A percentile compares a stretch with the other conserved stretches of the same genome.
These are phyloP conservation scores for Amblyteles armatorius DNA, from an alignment of 2,888 invertebrate genomes.

Conservation along the genomic window DNA sequence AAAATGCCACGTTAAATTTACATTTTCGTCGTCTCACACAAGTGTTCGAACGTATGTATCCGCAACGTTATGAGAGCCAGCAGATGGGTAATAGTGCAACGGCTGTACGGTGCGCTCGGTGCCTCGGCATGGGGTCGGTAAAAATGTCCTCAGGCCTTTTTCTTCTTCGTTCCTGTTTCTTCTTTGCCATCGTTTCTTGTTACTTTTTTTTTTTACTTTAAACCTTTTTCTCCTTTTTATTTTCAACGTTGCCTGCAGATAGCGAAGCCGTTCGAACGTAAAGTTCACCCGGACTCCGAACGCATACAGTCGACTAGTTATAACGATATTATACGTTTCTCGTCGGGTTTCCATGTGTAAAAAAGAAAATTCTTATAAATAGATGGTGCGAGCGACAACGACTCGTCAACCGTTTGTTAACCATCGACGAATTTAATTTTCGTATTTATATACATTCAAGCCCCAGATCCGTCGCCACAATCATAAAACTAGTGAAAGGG, in stretches of 20 bases:
- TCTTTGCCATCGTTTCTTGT: conserved; percentile 41
- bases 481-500: not conserved
- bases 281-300: not conserved
- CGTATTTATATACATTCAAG: not conserved
- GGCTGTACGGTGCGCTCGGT: conserved; percentile 75
- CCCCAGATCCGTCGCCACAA: not conserved
- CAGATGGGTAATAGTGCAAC: conserved; percentile 56
- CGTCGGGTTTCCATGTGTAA: no score
- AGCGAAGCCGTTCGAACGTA: not conserved
- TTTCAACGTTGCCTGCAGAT: conserved; percentile 20
- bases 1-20: not conserved
- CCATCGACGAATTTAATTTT: not conserved
- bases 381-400: not conserved
- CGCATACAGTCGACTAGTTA: not conserved
- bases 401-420: not conserved
- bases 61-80: conserved; percentile 9
- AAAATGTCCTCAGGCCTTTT: conserved; percentile 75
- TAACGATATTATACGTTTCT: not conserved
- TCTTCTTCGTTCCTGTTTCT: conserved; percentile 56
- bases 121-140: conserved; percentile 81
- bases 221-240: conserved; percentile 52
- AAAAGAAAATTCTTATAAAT: no score
- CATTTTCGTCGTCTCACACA: not conserved
- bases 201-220: conserved; percentile 42
- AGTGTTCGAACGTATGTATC: conserved; percentile 8